These are phyloP conservation scores for Arion vulgaris DNA, from an alignment of 1,140 invertebrate species.

Conservation along the genomic window DNA sequence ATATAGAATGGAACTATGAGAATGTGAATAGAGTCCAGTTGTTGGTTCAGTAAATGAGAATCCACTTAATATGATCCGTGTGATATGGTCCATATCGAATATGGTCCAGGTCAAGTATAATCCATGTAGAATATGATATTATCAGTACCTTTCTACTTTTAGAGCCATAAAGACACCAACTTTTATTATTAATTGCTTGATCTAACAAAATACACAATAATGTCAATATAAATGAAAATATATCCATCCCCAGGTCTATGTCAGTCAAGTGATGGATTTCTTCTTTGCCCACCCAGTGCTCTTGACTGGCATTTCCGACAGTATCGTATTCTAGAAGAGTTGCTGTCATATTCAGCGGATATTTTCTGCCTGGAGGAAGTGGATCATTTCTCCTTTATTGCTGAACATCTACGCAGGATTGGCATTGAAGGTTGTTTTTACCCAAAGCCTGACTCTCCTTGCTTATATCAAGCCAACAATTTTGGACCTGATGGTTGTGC, in stretches of 20 bases:
- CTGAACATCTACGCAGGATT: slow-evolving; percentile 77
- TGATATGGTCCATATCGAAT: too few species aligned
- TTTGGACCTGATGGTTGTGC: slow-evolving; percentile 88
- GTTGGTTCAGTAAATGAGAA: too few species aligned
- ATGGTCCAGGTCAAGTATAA: too few species aligned
- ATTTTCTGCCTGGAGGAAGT: slow-evolving; percentile 86
- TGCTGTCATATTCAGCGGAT: slow-evolving; percentile 80
- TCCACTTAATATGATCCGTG: too few species aligned
- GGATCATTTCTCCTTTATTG: slow-evolving; percentile 83
- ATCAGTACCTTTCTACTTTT: too few species aligned
- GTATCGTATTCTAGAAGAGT: slow-evolving; percentile 82
- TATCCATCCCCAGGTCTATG: slow-evolving; percentile 78
- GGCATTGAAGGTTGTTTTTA: slow-evolving; percentile 83
- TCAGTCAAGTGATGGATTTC: slow-evolving; percentile 82
- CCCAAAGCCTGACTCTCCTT: slow-evolving; percentile 86
- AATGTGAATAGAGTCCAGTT: too few species aligned
- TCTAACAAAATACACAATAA: too few species aligned
- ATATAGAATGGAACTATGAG: too few species aligned
- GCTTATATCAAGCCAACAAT: slow-evolving; percentile 79
- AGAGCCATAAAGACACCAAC: too few species aligned
- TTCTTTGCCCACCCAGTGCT: slow-evolving; percentile 81
- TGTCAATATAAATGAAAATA: too few species aligned
- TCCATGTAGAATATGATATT: too few species aligned
- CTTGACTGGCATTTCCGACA: slow-evolving; percentile 81
- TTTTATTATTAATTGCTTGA: too few species aligned